Conservation (phyloP, 2,113 vertebrate species). For the Bujurquina vittata region DNA sequence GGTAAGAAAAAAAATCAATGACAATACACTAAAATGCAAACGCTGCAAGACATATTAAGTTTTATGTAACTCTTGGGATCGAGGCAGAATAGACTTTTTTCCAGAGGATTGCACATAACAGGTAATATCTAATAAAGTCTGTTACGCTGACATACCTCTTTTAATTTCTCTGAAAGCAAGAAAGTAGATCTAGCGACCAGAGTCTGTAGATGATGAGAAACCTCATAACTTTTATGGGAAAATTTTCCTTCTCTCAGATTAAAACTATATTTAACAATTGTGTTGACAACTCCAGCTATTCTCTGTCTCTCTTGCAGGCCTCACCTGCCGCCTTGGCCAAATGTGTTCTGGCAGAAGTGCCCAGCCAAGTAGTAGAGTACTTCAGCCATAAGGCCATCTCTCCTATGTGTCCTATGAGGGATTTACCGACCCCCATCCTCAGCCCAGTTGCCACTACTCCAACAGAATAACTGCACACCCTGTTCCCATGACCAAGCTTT, state of each 20-base stretch:
- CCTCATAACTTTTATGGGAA: neutral
- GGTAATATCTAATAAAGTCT: neutral
- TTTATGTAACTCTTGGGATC: neutral
- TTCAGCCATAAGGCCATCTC: slow-evolving; percentile 91
- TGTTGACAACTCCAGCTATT: slow-evolving; percentile 25
- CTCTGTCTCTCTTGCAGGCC: slow-evolving; percentile 79
- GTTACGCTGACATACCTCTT: slow-evolving; percentile 13
- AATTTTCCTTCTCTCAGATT: slow-evolving; percentile 15
- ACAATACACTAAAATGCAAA: neutral
- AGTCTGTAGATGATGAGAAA: neutral
- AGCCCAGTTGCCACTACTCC: slow-evolving; percentile 79
- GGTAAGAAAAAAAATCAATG: neutral
- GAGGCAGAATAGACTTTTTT: neutral
- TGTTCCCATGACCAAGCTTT: slow-evolving; percentile 28
- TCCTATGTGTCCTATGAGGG: slow-evolving; percentile 79
- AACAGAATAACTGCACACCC: slow-evolving; percentile 70
- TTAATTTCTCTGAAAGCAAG: slow-evolving; percentile 10
- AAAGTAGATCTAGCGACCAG: neutral
- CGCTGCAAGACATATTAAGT: neutral
- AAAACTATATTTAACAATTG: slow-evolving; percentile 13
- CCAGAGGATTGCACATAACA: neutral
- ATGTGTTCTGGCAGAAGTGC: slow-evolving; percentile 93
- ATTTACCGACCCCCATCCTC: slow-evolving; percentile 76
- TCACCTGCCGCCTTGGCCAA: slow-evolving; percentile 92
- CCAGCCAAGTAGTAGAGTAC: slow-evolving; percentile 94